Conservation (phyloP, 2,797 vertebrate species). For the Glossophaga mutica region DNA sequence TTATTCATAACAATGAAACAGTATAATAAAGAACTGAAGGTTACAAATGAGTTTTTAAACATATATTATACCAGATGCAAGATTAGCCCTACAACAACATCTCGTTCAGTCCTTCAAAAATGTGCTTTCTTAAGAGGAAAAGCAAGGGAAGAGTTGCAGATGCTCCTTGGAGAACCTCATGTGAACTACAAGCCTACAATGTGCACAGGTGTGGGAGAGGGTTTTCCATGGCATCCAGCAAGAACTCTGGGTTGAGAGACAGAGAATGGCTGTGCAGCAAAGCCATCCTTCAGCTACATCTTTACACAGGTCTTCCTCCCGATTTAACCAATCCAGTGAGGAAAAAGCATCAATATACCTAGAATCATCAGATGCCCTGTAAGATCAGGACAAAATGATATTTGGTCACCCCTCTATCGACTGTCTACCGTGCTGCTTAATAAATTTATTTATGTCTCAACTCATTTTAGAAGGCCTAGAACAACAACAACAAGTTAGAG, state of each 20-base stretch:
- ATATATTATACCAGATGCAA: not conserved
- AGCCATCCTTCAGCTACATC: not conserved
- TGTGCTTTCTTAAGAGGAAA: not conserved
- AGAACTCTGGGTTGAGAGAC: not conserved
- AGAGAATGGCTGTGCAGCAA: not conserved
- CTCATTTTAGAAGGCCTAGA: not conserved
- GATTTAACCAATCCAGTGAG: not conserved
- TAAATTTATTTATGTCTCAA: not conserved
- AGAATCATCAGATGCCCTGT: not conserved
- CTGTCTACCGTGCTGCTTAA: not conserved
- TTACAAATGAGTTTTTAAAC: not conserved
- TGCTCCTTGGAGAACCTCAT: not conserved
- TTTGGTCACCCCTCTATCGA: not conserved
- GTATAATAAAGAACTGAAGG: not conserved
- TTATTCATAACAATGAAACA: not conserved
- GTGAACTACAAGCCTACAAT: not conserved
- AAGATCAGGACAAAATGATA: not conserved
- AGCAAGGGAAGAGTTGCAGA: not conserved
- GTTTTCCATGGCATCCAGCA: not conserved
- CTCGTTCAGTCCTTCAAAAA: not conserved
- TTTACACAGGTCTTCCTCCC: not conserved
- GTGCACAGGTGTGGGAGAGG: accelerated
- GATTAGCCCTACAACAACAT: not conserved
- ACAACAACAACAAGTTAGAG: not conserved
- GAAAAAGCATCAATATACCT: not conserved